Evolutionary conservation across 2,888 invertebrate species (phyloP), one percentile per base, ranked within the genome.

Genomic region (Apotomis turbidana): DNA sequence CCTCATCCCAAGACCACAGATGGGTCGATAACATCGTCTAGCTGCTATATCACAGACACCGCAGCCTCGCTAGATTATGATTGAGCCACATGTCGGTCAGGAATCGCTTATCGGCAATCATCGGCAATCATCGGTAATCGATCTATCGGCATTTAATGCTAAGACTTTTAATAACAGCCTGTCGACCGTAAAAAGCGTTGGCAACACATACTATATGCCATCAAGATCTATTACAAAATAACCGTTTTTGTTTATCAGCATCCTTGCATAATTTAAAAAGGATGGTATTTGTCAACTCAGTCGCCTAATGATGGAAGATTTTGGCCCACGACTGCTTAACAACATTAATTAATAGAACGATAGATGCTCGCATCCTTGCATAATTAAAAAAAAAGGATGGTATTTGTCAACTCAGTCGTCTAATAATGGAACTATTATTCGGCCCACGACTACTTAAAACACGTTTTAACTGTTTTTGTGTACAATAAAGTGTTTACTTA

Each of bases 221-320:
- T 59, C 49, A 51, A 15, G 54, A 52, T 51, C 59, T 52, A 13
- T 72, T 68, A 54, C 63, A 54, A 51, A 61, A 71, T 63, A 49
- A 49, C n/a, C 38, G 13, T 61, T 9, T 13, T 41, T 38, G 38
- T 9, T 36, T 27, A 72, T 72, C 58, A 57, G 62, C 41, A 68
- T 62, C 55, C 46, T 63, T 59, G 68, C 71, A 68, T 72, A 72
- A 70, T 63, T 68, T 58, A 54, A 61, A 71, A 63, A 68, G 72
- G 72, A 59, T 68, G 63, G 49, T 68, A 68, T 72, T 72, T 63
- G 57, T 27, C 27, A 27, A 27, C 27, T 27, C 27, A 27, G 27
- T 27, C 27, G 27, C 27, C 27, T 27, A 27, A 27, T 27, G 27
- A 27, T 27, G 27, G 27, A 27, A 27, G 27, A 27, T 27, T 27